These are phyloP conservation scores for Halichoerus grypus DNA, from an alignment of 2,113 vertebrate genomes.

Conservation along the genomic window DNA sequence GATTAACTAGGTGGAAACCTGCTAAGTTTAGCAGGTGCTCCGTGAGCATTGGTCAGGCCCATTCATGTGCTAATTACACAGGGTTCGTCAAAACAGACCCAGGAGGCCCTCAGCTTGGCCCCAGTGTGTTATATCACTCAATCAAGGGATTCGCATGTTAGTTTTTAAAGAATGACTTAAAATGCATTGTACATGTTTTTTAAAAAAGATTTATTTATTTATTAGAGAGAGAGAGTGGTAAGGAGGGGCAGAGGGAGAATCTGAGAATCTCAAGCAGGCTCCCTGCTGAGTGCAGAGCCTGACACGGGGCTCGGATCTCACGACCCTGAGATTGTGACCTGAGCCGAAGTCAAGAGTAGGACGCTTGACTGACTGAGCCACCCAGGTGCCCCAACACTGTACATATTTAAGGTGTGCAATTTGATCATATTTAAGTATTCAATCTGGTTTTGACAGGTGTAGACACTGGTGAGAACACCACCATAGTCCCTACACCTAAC, in stretches of 20 bases:
- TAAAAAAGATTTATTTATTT: not conserved
- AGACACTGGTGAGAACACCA: rapidly evolving
- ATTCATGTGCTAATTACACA: not conserved
- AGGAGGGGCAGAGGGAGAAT: not conserved
- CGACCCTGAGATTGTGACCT: not conserved
- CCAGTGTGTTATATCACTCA: not conserved
- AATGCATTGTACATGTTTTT: not conserved
- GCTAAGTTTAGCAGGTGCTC: not conserved
- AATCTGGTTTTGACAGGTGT: not conserved
- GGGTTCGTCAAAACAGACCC: not conserved
- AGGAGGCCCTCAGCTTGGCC: not conserved
- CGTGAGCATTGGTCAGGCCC: rapidly evolving
- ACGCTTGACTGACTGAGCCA: not conserved
- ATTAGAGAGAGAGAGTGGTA: not conserved
- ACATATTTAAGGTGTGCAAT: rapidly evolving
- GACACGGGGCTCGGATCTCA: not conserved
- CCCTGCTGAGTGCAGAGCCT: not conserved
- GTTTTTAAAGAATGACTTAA: not conserved
- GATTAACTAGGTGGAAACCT: not conserved
- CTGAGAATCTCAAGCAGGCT: not conserved
- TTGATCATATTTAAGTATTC: not conserved
- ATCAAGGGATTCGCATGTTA: rapidly evolving
- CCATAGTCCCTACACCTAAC: rapidly evolving
- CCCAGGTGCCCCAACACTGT: not conserved
- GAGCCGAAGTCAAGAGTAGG: not conserved